Conservation (phyloP, 2,888 invertebrate genomes). For the Caprella mutica region DNA sequence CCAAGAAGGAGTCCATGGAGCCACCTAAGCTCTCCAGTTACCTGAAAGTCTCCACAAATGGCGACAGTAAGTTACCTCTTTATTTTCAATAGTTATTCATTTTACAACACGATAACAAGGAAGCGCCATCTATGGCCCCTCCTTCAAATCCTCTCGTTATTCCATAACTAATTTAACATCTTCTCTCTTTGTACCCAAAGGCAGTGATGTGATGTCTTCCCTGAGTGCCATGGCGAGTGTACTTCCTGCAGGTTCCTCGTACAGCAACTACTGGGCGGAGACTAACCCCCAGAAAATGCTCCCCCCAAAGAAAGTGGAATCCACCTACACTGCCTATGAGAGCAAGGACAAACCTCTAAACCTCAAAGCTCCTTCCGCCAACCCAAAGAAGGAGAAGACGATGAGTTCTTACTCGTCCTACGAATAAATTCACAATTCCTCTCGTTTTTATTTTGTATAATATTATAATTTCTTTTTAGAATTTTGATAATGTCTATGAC, state of each 20-base stretch:
- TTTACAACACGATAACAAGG: no score
- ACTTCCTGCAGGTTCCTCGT: constrained; percentile 4
- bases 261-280: constrained; percentile 5
- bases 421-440: no score
- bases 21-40: constrained; percentile 2
- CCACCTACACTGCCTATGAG: not conserved
- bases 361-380: not conserved
- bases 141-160: no score
- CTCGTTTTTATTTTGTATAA: no score
- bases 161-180: no score
- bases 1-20: not conserved
- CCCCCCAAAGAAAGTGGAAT: not conserved
- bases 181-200: no score
- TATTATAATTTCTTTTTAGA: no score
- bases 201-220: constrained; percentile 5
- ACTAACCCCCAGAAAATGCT: not conserved
- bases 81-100: no score
- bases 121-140: no score
- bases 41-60: not conserved
- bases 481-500: no score
- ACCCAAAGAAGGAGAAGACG: not conserved
- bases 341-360: not conserved
- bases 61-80: no score
- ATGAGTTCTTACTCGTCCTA: constrained; percentile 1
- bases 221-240: not conserved